Base-by-base conservation (phyloP, 1,140 invertebrate species). In the Drosophila miranda region DNA sequence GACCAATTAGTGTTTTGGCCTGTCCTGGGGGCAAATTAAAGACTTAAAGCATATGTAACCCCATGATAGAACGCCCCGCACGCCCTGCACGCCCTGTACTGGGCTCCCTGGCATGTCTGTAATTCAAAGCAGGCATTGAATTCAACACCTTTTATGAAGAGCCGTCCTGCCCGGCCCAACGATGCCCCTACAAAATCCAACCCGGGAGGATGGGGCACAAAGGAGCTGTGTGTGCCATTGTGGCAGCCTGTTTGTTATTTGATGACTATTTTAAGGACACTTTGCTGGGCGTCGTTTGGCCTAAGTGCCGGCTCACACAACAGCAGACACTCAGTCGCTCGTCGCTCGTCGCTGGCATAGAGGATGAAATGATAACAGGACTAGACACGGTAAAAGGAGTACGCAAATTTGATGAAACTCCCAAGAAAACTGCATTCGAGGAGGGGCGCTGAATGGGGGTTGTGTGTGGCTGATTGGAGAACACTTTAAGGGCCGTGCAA, bases 211-310 rank as follows among this genome's bases (percentile, higher is more conserved):
- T n/a, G 44, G 1, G 14, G 38, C 44, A 52, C 56, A 56, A 62
- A 52, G 51, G 26, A 45, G 30, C 5, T 38, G 43, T 21, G 43
- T 21, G 51, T 49, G 50, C 48, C 45, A 55, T 73, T 71, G 69
- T 64, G 59, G 41, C 21, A 16, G 45, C 44, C 68, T 59, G 69
- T 81, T 82, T 83, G 79, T 83, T 78, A 83, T 78, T 83, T 84
- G 80, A 84, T 79, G 80, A 79, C 78, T 81, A 82, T 75, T 82
- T 77, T 61, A 77, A 81, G 64, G 75, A 81, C 78, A 77, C 75
- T 80, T 86, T 68, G 62, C 61, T 69, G 59, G 34, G 28, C 58
- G 55, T 68, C 50, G 55, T 57, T 81, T 68, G 71, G 55, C 54
- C 50, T 41, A 55, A 70, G 61, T 68, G 69, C 46, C 62, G 28